Conservation (phyloP, 2,797 vertebrate genomes). For the Betta splendens region DNA sequence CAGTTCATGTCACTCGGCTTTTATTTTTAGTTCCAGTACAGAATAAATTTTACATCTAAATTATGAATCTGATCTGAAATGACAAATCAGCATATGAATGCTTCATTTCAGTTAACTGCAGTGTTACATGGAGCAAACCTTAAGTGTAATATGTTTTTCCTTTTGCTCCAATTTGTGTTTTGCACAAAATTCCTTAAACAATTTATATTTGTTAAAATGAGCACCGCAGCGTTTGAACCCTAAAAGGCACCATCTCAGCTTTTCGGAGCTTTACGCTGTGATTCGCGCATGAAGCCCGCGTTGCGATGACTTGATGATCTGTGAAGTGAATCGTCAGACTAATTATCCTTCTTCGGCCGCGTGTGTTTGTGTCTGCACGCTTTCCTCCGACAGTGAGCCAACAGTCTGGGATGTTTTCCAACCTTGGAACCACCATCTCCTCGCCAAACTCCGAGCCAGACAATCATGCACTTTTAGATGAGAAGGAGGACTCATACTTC, state of each 20-base stretch:
- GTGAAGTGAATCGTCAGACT: slow-evolving; percentile 41
- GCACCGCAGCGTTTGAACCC: slow-evolving; percentile 5
- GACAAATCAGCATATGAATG: not conserved
- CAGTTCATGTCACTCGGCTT: not conserved
- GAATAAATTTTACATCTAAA: too few species aligned
- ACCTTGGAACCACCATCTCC: slow-evolving; percentile 94
- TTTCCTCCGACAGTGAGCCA: slow-evolving; percentile 85
- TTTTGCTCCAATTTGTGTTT: slow-evolving; percentile 11
- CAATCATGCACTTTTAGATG: slow-evolving; percentile 99
- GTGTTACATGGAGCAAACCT: not conserved
- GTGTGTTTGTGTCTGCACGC: slow-evolving; percentile 43
- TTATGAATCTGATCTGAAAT: not conserved
- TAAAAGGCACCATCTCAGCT: not conserved
- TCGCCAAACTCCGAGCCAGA: slow-evolving; percentile 98
- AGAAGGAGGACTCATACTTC: slow-evolving; percentile 99
- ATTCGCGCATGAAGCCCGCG: slow-evolving; percentile 8
- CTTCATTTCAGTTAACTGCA: not conserved
- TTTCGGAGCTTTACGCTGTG: slow-evolving; percentile 12
- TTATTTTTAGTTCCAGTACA: not conserved
- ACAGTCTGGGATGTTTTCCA: slow-evolving; percentile 94
- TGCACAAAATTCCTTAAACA: slow-evolving; percentile 1
- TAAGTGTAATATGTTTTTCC: not conserved
- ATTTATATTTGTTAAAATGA: not conserved
- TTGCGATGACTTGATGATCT: slow-evolving; percentile 17
- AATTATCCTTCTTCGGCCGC: slow-evolving; percentile 32